phyloP scores from a whole-genome alignment of 2,113 vertebrate genomes.

The Coryphaenoides rupestris region DNA sequence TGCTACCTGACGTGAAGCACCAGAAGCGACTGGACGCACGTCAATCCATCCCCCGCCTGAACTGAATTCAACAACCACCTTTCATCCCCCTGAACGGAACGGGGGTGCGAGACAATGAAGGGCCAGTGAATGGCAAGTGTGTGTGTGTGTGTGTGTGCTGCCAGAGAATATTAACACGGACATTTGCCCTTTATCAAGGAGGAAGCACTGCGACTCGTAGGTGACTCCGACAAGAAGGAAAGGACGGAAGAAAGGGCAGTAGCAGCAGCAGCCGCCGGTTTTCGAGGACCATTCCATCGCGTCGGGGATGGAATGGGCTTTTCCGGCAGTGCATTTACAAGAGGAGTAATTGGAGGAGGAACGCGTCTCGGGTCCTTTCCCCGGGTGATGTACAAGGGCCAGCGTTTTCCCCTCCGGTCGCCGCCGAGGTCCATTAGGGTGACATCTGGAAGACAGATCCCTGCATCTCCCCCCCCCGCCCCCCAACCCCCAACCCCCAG shows the following conservation, averaged over 20 bases:
- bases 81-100: conserved; percentile 31
- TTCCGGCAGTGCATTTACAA: conserved; percentile 27
- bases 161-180: too few species aligned
- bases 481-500: too few species aligned
- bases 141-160: conserved; percentile 23
- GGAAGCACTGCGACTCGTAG: conserved; percentile 10
- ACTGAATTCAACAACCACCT: conserved; percentile 40
- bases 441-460: conserved; percentile 55
- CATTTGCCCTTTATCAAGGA: too few species aligned
- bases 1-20: conserved; percentile 34
- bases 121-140: conserved; percentile 20
- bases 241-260: too few species aligned
- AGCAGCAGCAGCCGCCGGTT: conserved; percentile 5
- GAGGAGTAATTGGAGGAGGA: conserved; percentile 44
- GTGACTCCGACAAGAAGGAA: background rate
- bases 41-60: conserved; percentile 38
- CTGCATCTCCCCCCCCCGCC: too few species aligned
- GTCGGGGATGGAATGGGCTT: conserved; percentile 2
- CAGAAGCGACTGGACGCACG: conserved; percentile 26
- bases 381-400: conserved; percentile 13
- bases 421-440: conserved; percentile 39
- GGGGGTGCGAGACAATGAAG: too few species aligned
- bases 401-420: conserved; percentile 34
- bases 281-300: too few species aligned
- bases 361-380: conserved; percentile 18